Base-by-base conservation (phyloP, 2,888 invertebrate species). In the Drosophila antonietae region DNA sequence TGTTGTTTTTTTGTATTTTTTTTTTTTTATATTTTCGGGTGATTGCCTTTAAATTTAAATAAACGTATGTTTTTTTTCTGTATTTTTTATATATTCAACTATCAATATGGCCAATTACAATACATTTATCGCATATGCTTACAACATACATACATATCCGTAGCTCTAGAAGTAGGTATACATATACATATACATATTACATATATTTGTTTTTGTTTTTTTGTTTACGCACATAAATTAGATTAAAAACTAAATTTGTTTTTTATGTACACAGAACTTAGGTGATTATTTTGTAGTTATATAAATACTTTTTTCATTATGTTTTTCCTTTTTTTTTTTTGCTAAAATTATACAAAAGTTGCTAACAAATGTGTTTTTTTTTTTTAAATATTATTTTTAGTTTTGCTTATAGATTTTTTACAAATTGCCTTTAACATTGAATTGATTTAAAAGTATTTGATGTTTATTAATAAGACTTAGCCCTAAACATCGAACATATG, bases 81-180 rank as follows among this genome's bases (percentile, higher is more conserved):
- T 39, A 2, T 76, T 62, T 37, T 20, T 33, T 84, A 78, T 89
- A 86, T 90, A 88, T 88, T 88, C 85, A 88, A 88, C 87, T 91
- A 91, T 91, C 83, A 91, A 90, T 91, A 91, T 91, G 91, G 91
- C 91, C 91, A 90, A 89, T 90, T 89, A 89, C 87, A 89, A 84
- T 88, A 86, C 85, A 88, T 79, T 89, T 89, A 82, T 85, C 83
- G 88, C 76, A 84, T 89, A 89, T 73, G 78, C 87, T 83, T 83
- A 78, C 59, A 73, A 75, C 61, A 55, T 55, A 55, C 55, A 78
- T 78, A 74, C 60, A 66, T 66, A 66, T 66, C 67, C 46, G 67
- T 66, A 66, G 46, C 39, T 53, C 67, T 73, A 65, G 59, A 65
- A 73, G 57, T 75, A 77, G 56, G 75, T 69, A 73, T 78, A 73